Evolutionary conservation across 1,140 invertebrate genomes (phyloP).

Genomic region (Drosophila sproati): DNA sequence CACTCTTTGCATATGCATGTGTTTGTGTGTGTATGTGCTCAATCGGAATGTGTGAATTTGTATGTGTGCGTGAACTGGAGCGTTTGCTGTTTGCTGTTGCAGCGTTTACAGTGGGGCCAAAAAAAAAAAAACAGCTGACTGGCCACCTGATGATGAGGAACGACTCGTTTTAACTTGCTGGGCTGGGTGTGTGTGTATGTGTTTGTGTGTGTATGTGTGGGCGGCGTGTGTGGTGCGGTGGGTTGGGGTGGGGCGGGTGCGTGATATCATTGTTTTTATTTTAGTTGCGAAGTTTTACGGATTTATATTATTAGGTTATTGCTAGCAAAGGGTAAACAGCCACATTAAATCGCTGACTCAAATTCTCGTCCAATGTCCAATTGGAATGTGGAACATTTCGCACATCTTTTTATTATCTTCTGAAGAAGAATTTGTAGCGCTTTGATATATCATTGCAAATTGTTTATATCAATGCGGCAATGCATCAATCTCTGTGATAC

Average conservation of each 20-base stretch:
- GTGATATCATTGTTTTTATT: slow-evolving; percentile 43
- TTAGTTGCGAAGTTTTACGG: slow-evolving; percentile 2
- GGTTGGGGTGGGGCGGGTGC: not conserved
- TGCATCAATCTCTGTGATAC: too few relatives aligned
- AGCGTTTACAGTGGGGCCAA: slow-evolving; percentile 12
- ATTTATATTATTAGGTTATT: not conserved
- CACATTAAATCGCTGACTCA: not conserved
- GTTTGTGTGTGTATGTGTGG: too few relatives aligned
- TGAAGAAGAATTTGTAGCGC: too few relatives aligned
- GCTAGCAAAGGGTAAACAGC: not conserved
- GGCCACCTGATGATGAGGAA: slow-evolving; percentile 30
- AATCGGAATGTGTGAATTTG: slow-evolving; percentile 26
- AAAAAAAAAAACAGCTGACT: slow-evolving; percentile 44
- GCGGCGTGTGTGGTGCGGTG: not conserved
- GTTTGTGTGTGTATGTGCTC: slow-evolving; percentile 7
- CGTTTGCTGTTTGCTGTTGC: slow-evolving; percentile 4
- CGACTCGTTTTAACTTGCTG: slow-evolving; percentile 1
- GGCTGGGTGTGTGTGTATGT: not conserved
- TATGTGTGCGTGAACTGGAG: slow-evolving; percentile 26
- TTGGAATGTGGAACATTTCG: not conserved
- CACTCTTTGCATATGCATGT: slow-evolving; percentile 2
- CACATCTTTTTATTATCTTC: too few relatives aligned
- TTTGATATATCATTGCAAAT: too few relatives aligned
- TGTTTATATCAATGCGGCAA: too few relatives aligned
- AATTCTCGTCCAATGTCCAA: not conserved